Conservation (phyloP, 2,113 vertebrate species). For the Oxyruncus cristatus region DNA sequence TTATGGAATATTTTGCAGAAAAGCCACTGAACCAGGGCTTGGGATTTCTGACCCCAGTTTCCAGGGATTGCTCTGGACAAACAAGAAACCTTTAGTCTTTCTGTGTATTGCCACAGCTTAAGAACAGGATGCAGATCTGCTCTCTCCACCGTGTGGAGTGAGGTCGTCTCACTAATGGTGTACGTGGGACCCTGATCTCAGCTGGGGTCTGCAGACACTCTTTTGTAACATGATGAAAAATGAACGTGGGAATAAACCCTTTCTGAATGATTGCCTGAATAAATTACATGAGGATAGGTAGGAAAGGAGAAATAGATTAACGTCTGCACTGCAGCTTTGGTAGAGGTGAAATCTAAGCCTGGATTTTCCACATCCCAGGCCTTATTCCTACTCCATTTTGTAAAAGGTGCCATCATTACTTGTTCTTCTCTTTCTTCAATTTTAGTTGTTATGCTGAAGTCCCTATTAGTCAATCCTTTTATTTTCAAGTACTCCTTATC, state of each 20-base stretch:
- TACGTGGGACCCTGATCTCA: fast-evolving
- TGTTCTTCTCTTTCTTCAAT: neutral
- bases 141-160: neutral
- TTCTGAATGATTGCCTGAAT: neutral
- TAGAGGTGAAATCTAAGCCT: neutral
- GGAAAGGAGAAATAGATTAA: neutral
- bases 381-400: neutral
- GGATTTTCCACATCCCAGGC: neutral
- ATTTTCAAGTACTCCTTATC: neutral
- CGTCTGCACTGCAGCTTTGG: neutral
- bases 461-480: neutral
- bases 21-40: neutral
- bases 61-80: neutral
- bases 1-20: neutral
- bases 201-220: neutral
- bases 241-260: neutral
- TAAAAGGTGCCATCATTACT: neutral
- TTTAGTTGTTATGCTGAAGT: neutral
- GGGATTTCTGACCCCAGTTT: neutral
- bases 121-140: neutral
- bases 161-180: neutral
- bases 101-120: neutral
- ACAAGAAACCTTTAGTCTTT: neutral
- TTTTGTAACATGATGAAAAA: neutral
- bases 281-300: neutral